Evolutionary conservation across 1,140 invertebrate species (phyloP).

Genomic region (Dinothrombium tinctorium): DNA sequence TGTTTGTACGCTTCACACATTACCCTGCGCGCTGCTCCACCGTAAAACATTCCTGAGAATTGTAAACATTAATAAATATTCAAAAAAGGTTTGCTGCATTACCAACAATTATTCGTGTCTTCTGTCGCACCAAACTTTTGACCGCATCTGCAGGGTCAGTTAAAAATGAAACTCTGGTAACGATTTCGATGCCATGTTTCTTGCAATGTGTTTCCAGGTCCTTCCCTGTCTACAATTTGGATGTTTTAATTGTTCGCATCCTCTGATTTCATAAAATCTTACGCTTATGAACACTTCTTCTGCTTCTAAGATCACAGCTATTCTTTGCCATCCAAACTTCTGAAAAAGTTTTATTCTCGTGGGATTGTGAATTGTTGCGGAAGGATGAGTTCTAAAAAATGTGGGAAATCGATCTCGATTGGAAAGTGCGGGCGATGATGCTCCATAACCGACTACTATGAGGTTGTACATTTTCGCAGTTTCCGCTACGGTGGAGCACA

Average conservation of each 20-base stretch:
- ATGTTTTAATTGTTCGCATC: not conserved
- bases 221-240: slow-evolving; percentile 76
- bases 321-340: slow-evolving; percentile 85
- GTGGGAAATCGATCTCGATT: slow-evolving; percentile 90
- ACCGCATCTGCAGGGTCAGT: slow-evolving; percentile 90
- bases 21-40: slow-evolving; percentile 76
- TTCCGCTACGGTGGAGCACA: slow-evolving; percentile 97
- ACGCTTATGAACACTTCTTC: slow-evolving; percentile 98
- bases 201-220: slow-evolving; percentile 86
- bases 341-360: slow-evolving; percentile 88
- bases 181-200: slow-evolving; percentile 72
- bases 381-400: slow-evolving; percentile 93
- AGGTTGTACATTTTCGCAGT: slow-evolving; percentile 99
- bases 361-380: slow-evolving; percentile 95
- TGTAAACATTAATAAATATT: too few species aligned
- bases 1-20: slow-evolving; percentile 87
- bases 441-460: slow-evolving; percentile 91
- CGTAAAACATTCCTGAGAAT: slow-evolving; percentile 98
- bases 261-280: slow-evolving; percentile 15
- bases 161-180: slow-evolving; percentile 84
- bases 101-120: slow-evolving; percentile 89
- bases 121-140: slow-evolving; percentile 59
- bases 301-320: slow-evolving; percentile 90
- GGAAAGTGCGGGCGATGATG: slow-evolving; percentile 90
- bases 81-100: too few species aligned